phyloP scores from a whole-genome alignment of 2,888 invertebrate species.

The Troglohyphantes excavatus region DNA sequence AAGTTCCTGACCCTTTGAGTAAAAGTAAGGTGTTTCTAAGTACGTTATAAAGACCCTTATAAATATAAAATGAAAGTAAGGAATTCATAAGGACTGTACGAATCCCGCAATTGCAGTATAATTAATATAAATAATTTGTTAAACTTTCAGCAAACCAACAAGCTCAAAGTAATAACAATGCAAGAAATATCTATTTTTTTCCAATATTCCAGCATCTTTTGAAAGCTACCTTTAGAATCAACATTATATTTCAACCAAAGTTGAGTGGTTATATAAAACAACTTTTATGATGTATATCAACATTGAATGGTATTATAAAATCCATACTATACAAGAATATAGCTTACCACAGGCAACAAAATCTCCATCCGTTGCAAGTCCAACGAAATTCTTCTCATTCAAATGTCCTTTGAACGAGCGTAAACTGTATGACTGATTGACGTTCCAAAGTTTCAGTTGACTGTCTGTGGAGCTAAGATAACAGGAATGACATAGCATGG shows the following conservation, averaged over 20 bases:
- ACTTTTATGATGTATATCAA: neutral
- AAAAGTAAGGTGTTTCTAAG: too few relatives aligned
- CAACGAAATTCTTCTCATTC: slow-evolving; percentile 98
- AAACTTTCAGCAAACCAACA: too few relatives aligned
- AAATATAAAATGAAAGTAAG: too few relatives aligned
- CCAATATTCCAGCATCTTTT: too few relatives aligned
- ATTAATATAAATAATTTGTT: too few relatives aligned
- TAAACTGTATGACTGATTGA: slow-evolving; percentile 89
- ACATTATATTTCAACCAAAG: neutral
- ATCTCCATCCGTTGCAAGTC: slow-evolving; percentile 94
- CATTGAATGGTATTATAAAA: neutral
- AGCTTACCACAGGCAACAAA: slow-evolving; percentile 92
- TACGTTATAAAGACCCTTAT: too few relatives aligned
- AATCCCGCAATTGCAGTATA: too few relatives aligned
- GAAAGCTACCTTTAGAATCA: too few relatives aligned
- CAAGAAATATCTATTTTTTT: too few relatives aligned
- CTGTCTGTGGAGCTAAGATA: slow-evolving; percentile 90
- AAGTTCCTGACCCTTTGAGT: too few relatives aligned
- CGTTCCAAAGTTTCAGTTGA: slow-evolving; percentile 94
- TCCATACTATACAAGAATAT: neutral
- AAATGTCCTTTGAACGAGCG: slow-evolving; percentile 94
- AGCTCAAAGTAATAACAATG: too few relatives aligned
- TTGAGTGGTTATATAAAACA: neutral
- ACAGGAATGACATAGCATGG: neutral
- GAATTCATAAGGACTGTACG: too few relatives aligned